Base-by-base conservation (phyloP, 37 sponge, comb jelly and placozoan genomes). In the Mnemiopsis leidyi region DNA sequence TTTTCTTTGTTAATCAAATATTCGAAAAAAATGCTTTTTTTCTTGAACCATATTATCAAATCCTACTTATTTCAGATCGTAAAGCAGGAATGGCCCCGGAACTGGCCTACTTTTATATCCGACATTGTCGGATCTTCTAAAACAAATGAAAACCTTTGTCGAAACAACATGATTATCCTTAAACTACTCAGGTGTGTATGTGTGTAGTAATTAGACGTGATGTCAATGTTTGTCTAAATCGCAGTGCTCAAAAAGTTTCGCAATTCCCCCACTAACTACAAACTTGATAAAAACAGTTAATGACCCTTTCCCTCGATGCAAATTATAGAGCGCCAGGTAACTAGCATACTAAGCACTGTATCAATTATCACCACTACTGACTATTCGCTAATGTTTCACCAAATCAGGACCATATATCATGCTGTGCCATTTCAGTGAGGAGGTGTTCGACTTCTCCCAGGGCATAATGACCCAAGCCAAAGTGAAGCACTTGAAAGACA, bases 401-500 rank as follows among this genome's bases (percentile, higher is more conserved):
- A 32, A 32, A 38, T n/a, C n/a, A n/a, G n/a, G n/a, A n/a, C n/a
- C n/a, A n/a, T n/a, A n/a, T n/a, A n/a, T n/a, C n/a, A n/a, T n/a
- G n/a, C n/a, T n/a, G n/a, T n/a, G n/a, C n/a, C 28, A 32, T 35
- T 93, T 23, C 93, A 98, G 98, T 95, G 99, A 99, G 92, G 99
- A 99, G 68, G 97, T 99, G 85, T 99, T 99, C 94, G 99, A 99
- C 73, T 99, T 99, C 69, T 95, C 97, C 23, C 94, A 93, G 93
- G 99, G 99, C 24, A 96, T 96, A 88, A 99, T 99, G 97, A 99
- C 99, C 0, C 97, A 97, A 94, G 94, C 94, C n/a, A 99, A 97
- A 85, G 95, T 97, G 28, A 95, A 95, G 85, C 97, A 97, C 36
- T 94, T 99, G 82, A 99, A 97, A 94, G 99, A 99, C 94, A 96